These are phyloP conservation scores for Arge pagana DNA, from an alignment of 2,888 invertebrate species.

Conservation along the genomic window DNA sequence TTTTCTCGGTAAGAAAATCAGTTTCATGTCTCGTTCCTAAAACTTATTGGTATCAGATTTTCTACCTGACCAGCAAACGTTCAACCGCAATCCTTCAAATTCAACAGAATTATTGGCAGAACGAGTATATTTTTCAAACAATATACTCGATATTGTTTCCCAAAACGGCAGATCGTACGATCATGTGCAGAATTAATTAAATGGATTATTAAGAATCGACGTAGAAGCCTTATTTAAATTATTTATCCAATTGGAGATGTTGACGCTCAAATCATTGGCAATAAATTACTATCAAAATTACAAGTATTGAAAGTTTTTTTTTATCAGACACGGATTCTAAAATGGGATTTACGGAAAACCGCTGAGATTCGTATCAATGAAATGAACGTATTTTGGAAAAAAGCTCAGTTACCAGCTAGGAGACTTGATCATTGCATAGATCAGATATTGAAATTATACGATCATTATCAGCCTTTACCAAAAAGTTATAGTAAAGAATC, in stretches of 20 bases:
- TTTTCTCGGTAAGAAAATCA: too few relatives aligned
- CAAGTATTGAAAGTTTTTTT: constrained; percentile 22
- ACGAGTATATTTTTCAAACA: too few relatives aligned
- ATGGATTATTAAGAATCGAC: too few relatives aligned
- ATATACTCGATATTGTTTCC: too few relatives aligned
- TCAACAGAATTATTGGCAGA: too few relatives aligned
- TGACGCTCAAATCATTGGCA: constrained; percentile 20
- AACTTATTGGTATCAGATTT: too few relatives aligned
- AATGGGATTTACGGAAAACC: constrained; percentile 16
- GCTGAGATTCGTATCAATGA: constrained; percentile 12
- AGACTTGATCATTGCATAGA: constrained; percentile 6
- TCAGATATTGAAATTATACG: constrained; percentile 14
- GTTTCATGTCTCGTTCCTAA: too few relatives aligned
- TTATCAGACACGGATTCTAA: constrained; percentile 8
- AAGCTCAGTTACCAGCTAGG: constrained; percentile 16
- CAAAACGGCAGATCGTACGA: too few relatives aligned
- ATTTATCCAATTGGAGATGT: constrained; percentile 22
- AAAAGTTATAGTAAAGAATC: constrained; percentile 18
- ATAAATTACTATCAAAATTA: constrained; percentile 22
- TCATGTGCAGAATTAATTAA: too few relatives aligned
- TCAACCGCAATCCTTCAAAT: too few relatives aligned
- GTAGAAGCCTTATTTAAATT: too few relatives aligned
- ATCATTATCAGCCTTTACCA: constrained; percentile 3
- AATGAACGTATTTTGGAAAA: constrained; percentile 21
- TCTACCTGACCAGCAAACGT: too few relatives aligned